These are phyloP conservation scores for Andrena marginata DNA, from an alignment of 2,888 invertebrate species.

Conservation along the genomic window DNA sequence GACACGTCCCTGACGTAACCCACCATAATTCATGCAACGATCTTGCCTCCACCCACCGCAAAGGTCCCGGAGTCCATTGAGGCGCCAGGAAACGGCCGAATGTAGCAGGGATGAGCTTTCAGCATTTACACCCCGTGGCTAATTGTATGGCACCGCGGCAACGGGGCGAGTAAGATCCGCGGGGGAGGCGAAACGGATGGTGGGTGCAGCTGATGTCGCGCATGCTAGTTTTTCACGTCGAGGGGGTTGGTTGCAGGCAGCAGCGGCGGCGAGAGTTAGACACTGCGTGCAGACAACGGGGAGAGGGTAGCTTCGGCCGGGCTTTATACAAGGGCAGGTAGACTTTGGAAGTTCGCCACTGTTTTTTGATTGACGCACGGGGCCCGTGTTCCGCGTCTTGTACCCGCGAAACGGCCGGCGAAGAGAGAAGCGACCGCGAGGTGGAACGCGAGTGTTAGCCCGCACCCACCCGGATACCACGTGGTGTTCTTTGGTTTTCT, in stretches of 20 bases:
- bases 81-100: no score
- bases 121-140: neutral
- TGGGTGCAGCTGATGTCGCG: slow-evolving; percentile 59
- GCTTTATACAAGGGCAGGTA: slow-evolving; percentile 72
- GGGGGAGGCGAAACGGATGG: neutral
- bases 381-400: slow-evolving; percentile 26
- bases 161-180: neutral
- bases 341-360: slow-evolving; percentile 68
- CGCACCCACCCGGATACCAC: neutral
- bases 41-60: no score
- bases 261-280: slow-evolving; percentile 46
- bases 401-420: neutral
- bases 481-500: neutral
- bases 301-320: slow-evolving; percentile 52
- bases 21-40: no score
- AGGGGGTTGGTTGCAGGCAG: slow-evolving; percentile 40
- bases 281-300: slow-evolving; percentile 33
- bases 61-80: no score
- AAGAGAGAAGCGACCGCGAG: neutral
- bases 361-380: slow-evolving; percentile 64
- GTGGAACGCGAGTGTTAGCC: neutral
- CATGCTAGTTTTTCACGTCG: slow-evolving; percentile 69
- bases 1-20: no score
- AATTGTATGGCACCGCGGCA: neutral
- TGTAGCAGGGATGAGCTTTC: neutral